phyloP scores from a whole-genome alignment of 2,797 vertebrate species.

The Pyrocephalus nanus region DNA sequence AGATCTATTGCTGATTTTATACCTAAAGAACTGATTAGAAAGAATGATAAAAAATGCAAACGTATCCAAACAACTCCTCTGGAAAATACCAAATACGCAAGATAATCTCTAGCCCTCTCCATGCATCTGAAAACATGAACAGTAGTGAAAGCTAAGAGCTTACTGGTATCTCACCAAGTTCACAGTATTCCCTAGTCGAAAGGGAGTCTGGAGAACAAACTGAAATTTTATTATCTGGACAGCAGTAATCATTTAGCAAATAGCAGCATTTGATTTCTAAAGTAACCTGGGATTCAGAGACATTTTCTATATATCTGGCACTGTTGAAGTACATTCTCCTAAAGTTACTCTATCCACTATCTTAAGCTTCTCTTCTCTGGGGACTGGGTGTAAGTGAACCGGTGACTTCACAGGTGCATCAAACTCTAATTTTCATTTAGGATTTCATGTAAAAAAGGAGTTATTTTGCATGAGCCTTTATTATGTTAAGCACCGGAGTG shows the following conservation, averaged over 20 bases:
- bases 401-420: neutral
- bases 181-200: neutral
- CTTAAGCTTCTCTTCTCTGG: neutral
- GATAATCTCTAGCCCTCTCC: neutral
- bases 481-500: neutral
- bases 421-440: neutral
- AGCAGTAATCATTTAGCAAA: neutral
- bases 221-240: neutral
- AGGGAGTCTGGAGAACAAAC: neutral
- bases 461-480: neutral
- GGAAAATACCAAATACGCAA: neutral
- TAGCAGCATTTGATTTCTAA: neutral
- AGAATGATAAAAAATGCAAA: neutral
- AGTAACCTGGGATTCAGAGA: neutral
- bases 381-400: neutral
- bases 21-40: neutral
- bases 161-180: neutral
- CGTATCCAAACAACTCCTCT: neutral
- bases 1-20: neutral
- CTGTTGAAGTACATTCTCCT: neutral
- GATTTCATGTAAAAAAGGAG: neutral
- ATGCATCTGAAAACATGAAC: neutral
- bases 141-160: neutral
- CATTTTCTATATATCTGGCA: neutral
- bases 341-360: neutral